Base-by-base conservation (phyloP, 2,888 invertebrate genomes). In the Myopa testacea region DNA sequence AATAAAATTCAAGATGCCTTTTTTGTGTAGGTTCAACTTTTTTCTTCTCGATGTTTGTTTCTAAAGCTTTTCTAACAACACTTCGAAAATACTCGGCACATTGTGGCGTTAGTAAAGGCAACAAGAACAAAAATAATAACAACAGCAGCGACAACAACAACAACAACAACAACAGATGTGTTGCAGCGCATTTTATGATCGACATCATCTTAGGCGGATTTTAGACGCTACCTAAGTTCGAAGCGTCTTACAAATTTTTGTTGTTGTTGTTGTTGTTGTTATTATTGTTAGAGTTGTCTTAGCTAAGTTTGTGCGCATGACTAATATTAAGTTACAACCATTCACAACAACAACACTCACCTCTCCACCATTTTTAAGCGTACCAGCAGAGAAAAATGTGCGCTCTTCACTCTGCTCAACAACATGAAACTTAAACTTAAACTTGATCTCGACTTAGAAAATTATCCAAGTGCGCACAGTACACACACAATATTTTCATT, bases 381-480 rank as follows among this genome's bases (percentile, higher is more conserved):
- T 26, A 26, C 2, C 58, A 58, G 19, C 58, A 58, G 19, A 58
- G 16, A 58, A 58, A 58, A 6, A 58, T 16, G n/a, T 58, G 58
- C 58, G 26, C 26, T 26, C 26, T 26, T 2, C 2, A 26, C 45
- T 45, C 62, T 60, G 26, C 10, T 14, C 60, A 72, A 72, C 60
- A n/a, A 34, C n/a, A 19, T 8, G 3, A 7, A 73, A 26, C 55
- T 26, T 62, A 62, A 73, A 73, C 73, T 73, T 73, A 73, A 73
- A 73, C 73, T 73, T 73, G 73, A 73, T 73, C 73, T 73, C 60
- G 62, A 73, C 26, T 71, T 58, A 40, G 37, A 16, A 45, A 40
- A 68, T 63, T 38, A 40, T n/a, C 40, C 40, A 68, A 40, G 67
- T 68, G 67, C 67, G 67, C 40, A 68, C 37, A 38, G 10, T 8